These are phyloP conservation scores for Labrus mixtus DNA, from an alignment of 2,113 vertebrate species.

Conservation along the genomic window DNA sequence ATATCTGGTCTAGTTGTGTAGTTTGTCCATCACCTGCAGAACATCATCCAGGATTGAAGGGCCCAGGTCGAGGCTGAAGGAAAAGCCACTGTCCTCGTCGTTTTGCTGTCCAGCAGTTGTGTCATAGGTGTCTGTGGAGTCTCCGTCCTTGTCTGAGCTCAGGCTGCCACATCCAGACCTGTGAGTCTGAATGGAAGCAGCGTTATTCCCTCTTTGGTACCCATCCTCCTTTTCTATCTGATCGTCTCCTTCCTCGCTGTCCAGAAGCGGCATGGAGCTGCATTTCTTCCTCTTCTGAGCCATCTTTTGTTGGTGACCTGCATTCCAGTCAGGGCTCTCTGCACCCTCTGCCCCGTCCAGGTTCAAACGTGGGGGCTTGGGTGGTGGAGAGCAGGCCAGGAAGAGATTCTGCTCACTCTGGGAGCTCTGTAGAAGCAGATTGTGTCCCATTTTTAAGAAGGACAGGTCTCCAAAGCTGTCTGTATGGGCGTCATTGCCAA, in stretches of 20 bases:
- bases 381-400: constrained; percentile 86
- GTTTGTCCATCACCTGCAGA: constrained; percentile 91
- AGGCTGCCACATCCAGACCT: constrained; percentile 48
- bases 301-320: background rate
- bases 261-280: constrained; percentile 81
- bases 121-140: constrained; percentile 82
- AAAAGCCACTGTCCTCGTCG: constrained; percentile 76
- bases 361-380: constrained; percentile 94
- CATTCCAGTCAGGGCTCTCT: constrained; percentile 50
- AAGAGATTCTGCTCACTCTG: constrained; percentile 89
- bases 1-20: constrained; percentile 74
- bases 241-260: constrained; percentile 55
- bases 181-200: constrained; percentile 23
- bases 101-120: constrained; percentile 48
- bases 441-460: constrained; percentile 79
- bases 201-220: constrained; percentile 39
- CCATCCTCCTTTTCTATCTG: constrained; percentile 47
- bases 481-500: constrained; percentile 65
- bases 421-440: constrained; percentile 80
- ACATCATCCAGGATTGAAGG: constrained; percentile 94
- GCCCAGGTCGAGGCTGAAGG: constrained; percentile 89
- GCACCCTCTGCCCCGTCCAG: constrained; percentile 78
- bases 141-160: constrained; percentile 69
- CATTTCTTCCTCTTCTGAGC: constrained; percentile 75
- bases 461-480: constrained; percentile 86